A percentile compares a stretch with the other conserved stretches of the same genome.
phyloP scores from a whole-genome alignment of 2,113 vertebrate species.

The Tupaia tana region DNA sequence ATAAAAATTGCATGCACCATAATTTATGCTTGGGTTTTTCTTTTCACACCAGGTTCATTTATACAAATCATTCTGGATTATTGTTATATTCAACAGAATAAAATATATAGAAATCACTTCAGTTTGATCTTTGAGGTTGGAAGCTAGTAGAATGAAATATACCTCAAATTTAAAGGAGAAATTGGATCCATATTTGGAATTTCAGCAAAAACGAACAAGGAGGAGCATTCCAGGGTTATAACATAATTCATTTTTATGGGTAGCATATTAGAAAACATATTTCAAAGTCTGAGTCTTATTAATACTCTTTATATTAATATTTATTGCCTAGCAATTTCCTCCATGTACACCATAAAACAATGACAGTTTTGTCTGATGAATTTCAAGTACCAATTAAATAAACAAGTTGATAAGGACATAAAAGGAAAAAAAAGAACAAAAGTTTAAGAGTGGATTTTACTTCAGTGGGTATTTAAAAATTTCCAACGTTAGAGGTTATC shows the following conservation, averaged over 20 bases:
- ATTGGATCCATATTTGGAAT: constrained; percentile 79
- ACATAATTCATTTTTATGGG: constrained; percentile 76
- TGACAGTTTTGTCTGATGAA: constrained; percentile 44
- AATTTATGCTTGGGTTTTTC: constrained; percentile 13
- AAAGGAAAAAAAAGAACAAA: constrained; percentile 10
- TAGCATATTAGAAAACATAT: constrained; percentile 75
- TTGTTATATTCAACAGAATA: constrained; percentile 7
- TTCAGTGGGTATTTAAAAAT: constrained; percentile 27
- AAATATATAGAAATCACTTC: constrained; percentile 31
- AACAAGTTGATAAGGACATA: constrained; percentile 56
- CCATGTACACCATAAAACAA: constrained; percentile 43
- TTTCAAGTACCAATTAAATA: constrained; percentile 32
- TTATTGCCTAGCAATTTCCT: constrained; percentile 70
- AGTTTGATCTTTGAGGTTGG: constrained; percentile 30
- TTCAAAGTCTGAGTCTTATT: constrained; percentile 72
- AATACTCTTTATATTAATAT: constrained; percentile 68
- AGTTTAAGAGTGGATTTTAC: constrained; percentile 38
- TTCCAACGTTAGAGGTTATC: constrained; percentile 49
- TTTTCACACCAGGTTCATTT: constrained; percentile 43
- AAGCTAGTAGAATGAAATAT: constrained; percentile 68
- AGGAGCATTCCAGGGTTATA: constrained; percentile 62
- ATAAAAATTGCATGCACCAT: background rate
- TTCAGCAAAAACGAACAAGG: constrained; percentile 64
- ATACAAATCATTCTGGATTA: constrained; percentile 25
- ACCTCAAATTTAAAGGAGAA: constrained; percentile 72